Conservation (phyloP, 2,113 vertebrate genomes). For the Oreochromis niloticus region DNA sequence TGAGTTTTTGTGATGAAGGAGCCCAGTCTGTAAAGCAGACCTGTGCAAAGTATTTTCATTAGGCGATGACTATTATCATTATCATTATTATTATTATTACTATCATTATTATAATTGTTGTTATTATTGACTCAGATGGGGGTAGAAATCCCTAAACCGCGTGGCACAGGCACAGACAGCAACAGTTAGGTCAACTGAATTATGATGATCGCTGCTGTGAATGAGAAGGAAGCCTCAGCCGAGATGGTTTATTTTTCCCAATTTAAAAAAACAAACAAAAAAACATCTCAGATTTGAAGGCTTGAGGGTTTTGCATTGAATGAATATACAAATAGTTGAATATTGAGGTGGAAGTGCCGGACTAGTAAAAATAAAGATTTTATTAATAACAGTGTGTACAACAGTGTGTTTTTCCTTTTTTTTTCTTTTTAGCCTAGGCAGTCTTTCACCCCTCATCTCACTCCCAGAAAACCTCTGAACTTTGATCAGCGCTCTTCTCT, state of each 20-base stretch:
- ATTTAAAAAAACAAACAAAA: not conserved
- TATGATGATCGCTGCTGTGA: not conserved
- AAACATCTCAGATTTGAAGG: not conserved
- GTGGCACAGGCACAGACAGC: not conserved
- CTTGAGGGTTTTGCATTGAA: not conserved
- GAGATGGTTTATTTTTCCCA: not conserved
- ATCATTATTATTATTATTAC: too few species aligned
- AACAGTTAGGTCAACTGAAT: not conserved
- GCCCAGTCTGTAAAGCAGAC: not conserved
- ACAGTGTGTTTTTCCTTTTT: not conserved
- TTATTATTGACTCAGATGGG: not conserved
- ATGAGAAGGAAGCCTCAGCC: not conserved
- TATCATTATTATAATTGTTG: too few species aligned
- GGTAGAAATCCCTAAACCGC: not conserved
- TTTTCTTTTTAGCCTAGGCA: slow-evolving; percentile 65
- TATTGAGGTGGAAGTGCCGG: not conserved
- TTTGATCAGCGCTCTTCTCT: slow-evolving; percentile 78
- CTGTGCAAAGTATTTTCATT: not conserved
- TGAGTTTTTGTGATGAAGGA: not conserved
- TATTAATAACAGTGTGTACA: not conserved
- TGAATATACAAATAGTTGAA: not conserved
- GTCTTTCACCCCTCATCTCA: slow-evolving; percentile 75
- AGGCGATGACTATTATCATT: not conserved
- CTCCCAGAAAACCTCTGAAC: slow-evolving; percentile 68
- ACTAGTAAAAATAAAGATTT: not conserved